These are phyloP conservation scores for Otolemur garnettii DNA, from an alignment of 2,113 vertebrate species.

Conservation along the genomic window DNA sequence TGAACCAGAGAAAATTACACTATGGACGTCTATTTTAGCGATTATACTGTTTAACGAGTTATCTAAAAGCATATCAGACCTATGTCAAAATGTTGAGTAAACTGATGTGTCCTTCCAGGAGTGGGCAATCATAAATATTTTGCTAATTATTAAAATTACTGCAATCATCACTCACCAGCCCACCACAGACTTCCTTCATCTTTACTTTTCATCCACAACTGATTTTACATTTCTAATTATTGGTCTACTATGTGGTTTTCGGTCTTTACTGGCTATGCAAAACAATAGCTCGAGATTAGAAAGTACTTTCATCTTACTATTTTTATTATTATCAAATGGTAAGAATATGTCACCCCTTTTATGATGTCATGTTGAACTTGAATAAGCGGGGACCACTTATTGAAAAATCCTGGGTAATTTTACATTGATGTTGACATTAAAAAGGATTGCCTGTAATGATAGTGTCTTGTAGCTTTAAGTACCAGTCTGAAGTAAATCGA, in stretches of 20 bases:
- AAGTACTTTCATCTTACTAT: constrained; percentile 54
- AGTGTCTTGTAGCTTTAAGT: constrained; percentile 67
- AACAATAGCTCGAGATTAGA: constrained; percentile 37
- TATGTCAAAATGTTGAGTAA: constrained; percentile 13
- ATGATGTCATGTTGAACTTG: constrained; percentile 75
- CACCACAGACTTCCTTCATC: constrained; percentile 40
- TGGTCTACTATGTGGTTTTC: constrained; percentile 17
- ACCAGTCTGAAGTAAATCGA: constrained; percentile 71
- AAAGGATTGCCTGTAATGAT: constrained; percentile 72
- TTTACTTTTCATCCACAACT: constrained; percentile 67
- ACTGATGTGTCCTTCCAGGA: neutral
- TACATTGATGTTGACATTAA: constrained; percentile 73
- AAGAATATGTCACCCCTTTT: constrained; percentile 65
- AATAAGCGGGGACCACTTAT: constrained; percentile 63
- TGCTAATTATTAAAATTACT: constrained; percentile 61
- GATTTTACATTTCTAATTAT: constrained; percentile 60
- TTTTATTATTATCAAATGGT: constrained; percentile 47
- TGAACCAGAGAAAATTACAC: constrained; percentile 42
- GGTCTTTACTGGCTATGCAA: constrained; percentile 16
- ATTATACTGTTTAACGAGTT: constrained; percentile 29
- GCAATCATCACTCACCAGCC: constrained; percentile 2
- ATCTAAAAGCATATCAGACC: constrained; percentile 21
- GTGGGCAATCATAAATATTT: constrained; percentile 60
- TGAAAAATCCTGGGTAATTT: constrained; percentile 71
- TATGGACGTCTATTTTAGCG: neutral